Evolutionary conservation across 2,113 vertebrate species (phyloP), one percentile per base, ranked within the genome.

Genomic region (Xyrauchen texanus): DNA sequence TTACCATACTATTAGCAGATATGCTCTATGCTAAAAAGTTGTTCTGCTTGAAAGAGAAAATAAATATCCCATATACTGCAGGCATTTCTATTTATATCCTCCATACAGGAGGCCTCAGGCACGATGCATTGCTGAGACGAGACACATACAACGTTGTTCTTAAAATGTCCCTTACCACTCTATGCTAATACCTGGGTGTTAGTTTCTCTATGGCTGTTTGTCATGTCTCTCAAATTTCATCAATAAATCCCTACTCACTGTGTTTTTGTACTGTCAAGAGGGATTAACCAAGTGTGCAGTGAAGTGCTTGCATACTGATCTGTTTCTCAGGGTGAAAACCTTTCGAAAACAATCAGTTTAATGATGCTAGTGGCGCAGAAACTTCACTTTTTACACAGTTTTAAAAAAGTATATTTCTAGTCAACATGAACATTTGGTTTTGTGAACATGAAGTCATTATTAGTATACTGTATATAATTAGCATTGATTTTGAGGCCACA

Each of bases 11-110:
- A 74, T 85, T 77, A 78, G 53, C 16, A 73, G 85, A 80, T 88
- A 82, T 81, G 83, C 47, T 53, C 78, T 9, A 9, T 34, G 21
- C 21, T 34, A 34, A 34, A 34, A 53, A 81, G 85, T 66, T 42
- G 73, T 49, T 77, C 80, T 79, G 86, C 83, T 85, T 85, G 84
- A 60, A 80, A 67, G 82, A 83, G 81, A 67, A 70, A 85, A 83
- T 62, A 82, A 84, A 84, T 88, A 86, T 78, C 83, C 90, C 88
- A 89, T 84, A 87, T 88, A 34, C 21, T 3, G 21, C 21, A 90
- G 89, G 90, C 87, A 89, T 90, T 88, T 91, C 91, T 91, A 92
- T 90, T 88, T 90, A 91, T 93, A 90, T 85, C 86, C 77, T 84
- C 84, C 86, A 89, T 1, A 34, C 21, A 34, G 21, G 21, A 34